These are phyloP conservation scores for Clarias gariepinus DNA, from an alignment of 2,113 vertebrate species.

Conservation along the genomic window DNA sequence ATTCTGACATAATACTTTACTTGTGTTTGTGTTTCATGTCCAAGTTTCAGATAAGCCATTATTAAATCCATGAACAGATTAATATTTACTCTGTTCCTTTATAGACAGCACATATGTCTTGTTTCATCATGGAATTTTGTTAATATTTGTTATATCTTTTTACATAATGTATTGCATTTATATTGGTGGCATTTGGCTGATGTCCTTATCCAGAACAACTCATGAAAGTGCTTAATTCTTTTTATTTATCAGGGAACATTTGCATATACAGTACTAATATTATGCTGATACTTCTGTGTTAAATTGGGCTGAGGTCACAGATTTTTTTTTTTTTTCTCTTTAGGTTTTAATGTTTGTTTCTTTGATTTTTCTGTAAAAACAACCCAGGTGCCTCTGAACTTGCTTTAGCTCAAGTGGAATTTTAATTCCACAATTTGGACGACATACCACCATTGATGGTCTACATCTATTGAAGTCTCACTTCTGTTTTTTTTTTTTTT, in stretches of 20 bases:
- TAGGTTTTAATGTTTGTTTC: background rate
- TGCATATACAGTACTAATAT: background rate
- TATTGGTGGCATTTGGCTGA: background rate
- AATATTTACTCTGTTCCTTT: constrained; percentile 31
- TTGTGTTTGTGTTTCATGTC: background rate
- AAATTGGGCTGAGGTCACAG: background rate
- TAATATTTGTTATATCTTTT: background rate
- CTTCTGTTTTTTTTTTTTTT: background rate
- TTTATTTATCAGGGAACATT: background rate
- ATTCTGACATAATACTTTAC: background rate
- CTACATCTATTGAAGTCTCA: background rate
- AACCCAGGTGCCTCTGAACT: background rate
- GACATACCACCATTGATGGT: background rate
- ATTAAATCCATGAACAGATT: constrained; percentile 15
- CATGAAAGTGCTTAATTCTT: background rate
- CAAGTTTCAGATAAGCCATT: background rate
- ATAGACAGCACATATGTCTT: background rate
- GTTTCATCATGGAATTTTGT: constrained; percentile 20
- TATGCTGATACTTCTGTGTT: background rate
- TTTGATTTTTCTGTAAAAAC: background rate
- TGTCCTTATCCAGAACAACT: background rate
- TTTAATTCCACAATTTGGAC: background rate
- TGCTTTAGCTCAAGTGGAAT: background rate
- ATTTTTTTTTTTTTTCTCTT: background rate
- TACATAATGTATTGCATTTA: background rate